Evolutionary conservation across 2,797 vertebrate species (phyloP), one percentile per base, ranked within the genome.

Genomic region (Synanceia verrucosa): DNA sequence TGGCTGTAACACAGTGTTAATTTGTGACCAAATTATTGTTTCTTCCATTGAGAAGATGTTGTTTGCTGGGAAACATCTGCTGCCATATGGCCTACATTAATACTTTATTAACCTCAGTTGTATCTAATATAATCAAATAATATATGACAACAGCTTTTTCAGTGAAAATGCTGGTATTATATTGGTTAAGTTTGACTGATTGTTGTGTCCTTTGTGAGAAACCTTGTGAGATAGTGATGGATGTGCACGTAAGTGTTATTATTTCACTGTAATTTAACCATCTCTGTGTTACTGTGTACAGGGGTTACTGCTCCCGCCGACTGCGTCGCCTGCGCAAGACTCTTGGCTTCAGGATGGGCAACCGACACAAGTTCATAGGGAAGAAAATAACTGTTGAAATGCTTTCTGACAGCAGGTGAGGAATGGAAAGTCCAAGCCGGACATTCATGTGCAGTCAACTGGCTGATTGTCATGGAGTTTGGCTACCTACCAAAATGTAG

Each of bases 361-460:
- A 99, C 91, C 91, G 97, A 56, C 97, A 99, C 90, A 99, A 99
- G 75, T 99, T 97, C 86, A 95, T 96, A 4, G 98, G 98, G 48
- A 99, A 97, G 86, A 99, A 99, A 92, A 91, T 99, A n/a, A 99
- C 96, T 0, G 95, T 95, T 18, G 98, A 99, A 70, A 96, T 99
- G 78, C 92, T 99, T 10, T 96, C 96, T 41, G 98, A 99, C 90
- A 98, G 89, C 91, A 96, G 98, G 98, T 98, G 44, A 78, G 76
- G 9, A 43, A 37, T 43, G 6, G 16, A 90, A 21, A 2, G 4
- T 62, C 0, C 61, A 13, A 28, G 11, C 9, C 3, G 1, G 11
- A 43, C 8, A 39, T n/a, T 52, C 1, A 19, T 34, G 24, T 56
- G 4, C 12, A 19, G 21, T 68, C 12, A 57, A 39, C n/a, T 48